Percentiles rank a stretch among this genome's conserved stretches.
phyloP scores from a whole-genome alignment of 2,113 vertebrate genomes.

The Mormyrus lacerda region DNA sequence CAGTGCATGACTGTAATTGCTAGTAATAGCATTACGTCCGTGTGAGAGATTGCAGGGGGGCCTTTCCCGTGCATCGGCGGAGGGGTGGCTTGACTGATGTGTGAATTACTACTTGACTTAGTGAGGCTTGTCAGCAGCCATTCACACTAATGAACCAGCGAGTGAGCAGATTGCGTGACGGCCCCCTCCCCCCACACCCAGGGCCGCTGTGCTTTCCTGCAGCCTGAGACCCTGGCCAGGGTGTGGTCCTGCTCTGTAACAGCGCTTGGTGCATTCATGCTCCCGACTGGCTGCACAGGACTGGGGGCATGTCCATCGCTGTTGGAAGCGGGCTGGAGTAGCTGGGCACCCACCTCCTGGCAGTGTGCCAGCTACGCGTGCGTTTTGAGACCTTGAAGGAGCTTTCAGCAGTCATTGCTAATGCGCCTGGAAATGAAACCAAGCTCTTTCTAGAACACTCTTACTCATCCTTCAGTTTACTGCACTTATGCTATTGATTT shows the following conservation, averaged over 20 bases:
- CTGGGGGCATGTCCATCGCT: background rate
- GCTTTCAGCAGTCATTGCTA: background rate
- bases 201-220: background rate
- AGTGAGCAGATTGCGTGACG: background rate
- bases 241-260: background rate
- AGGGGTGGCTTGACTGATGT: background rate
- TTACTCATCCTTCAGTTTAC: background rate
- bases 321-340: background rate
- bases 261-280: background rate
- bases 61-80: background rate
- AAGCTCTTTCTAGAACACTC: background rate
- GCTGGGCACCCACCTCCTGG: background rate
- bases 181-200: too few relatives aligned
- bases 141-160: background rate
- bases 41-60: background rate
- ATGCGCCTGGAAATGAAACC: background rate
- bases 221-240: background rate
- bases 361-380: background rate
- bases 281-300: background rate
- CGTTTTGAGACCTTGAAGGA: background rate
- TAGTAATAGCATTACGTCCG: background rate
- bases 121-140: background rate
- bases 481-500: background rate
- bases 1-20: conserved; percentile 23
- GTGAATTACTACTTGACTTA: background rate